A percentile compares a stretch with the other conserved stretches of the same genome.
Evolutionary conservation across 1,140 invertebrate genomes (phyloP).

Genomic region (Lepidurus packardi): DNA sequence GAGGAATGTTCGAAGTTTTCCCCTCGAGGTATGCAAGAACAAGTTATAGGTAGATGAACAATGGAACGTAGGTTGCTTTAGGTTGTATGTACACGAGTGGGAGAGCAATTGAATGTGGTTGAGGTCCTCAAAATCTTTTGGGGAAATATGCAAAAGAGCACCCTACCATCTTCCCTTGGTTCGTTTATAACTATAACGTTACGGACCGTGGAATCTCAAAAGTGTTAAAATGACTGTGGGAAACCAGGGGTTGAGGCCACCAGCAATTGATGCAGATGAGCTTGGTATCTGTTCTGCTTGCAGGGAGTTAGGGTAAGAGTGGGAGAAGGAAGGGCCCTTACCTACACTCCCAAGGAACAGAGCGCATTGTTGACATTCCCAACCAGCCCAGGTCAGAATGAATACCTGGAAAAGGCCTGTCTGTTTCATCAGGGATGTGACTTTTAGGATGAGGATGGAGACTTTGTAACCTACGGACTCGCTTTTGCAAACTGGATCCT

Average conservation of each 20-base stretch:
- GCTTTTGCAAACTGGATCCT: neutral
- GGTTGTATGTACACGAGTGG: conserved; percentile 6
- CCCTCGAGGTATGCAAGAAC: neutral
- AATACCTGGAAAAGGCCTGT: conserved; percentile 16
- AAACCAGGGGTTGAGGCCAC: neutral
- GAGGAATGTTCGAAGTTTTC: conserved; percentile 6
- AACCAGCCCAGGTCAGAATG: neutral
- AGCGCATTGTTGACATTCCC: conserved; percentile 7
- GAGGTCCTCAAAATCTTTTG: neutral
- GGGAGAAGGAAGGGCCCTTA: no score
- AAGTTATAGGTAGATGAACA: conserved; percentile 12
- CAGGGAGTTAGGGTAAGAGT: neutral
- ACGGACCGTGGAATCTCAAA: neutral
- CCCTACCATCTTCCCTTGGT: neutral
- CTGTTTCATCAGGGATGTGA: neutral
- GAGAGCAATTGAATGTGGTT: conserved; percentile 9
- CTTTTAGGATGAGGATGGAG: neutral
- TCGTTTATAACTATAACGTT: neutral
- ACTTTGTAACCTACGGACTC: neutral
- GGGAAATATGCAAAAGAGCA: neutral
- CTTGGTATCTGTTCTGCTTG: neutral
- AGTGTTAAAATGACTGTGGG: neutral
- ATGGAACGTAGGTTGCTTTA: neutral
- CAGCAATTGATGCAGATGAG: conserved; percentile 3
- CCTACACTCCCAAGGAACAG: neutral